Evolutionary conservation across 2,888 invertebrate species (phyloP).

Genomic region (Lasioglossum lativentre): DNA sequence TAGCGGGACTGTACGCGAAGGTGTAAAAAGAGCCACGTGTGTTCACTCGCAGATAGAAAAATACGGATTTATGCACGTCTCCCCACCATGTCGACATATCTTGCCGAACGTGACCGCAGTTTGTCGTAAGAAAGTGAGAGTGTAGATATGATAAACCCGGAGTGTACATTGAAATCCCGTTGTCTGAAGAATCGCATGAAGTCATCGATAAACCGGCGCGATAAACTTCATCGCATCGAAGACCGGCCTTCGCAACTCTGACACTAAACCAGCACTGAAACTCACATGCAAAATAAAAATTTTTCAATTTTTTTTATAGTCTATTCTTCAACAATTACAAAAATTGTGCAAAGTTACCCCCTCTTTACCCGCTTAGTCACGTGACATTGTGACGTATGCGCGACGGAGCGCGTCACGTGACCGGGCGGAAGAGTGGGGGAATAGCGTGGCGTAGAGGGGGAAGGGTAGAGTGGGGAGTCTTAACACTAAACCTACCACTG

Average conservation of each 20-base stretch:
- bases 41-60: not conserved
- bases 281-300: too few relatives aligned
- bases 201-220: constrained; percentile 45
- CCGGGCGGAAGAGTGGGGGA: too few relatives aligned
- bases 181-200: constrained; percentile 40
- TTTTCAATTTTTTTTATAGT: too few relatives aligned
- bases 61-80: not conserved
- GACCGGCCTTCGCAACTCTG: not conserved
- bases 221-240: constrained; percentile 18
- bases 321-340: too few relatives aligned
- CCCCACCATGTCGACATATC: not conserved
- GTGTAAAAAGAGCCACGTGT: not conserved
- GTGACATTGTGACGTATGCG: too few relatives aligned
- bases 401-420: too few relatives aligned
- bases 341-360: too few relatives aligned
- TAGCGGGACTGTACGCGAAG: not conserved
- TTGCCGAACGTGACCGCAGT: not conserved
- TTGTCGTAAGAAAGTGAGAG: not conserved
- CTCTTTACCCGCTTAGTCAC: too few relatives aligned
- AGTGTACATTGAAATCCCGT: constrained; percentile 7
- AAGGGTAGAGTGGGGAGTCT: too few relatives aligned
- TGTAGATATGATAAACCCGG: constrained; percentile 33
- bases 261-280: not conserved
- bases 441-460: too few relatives aligned
- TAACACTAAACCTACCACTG: too few relatives aligned